Evolutionary conservation across 2,888 invertebrate genomes (phyloP).

Genomic region (Odontocolon sp.): DNA sequence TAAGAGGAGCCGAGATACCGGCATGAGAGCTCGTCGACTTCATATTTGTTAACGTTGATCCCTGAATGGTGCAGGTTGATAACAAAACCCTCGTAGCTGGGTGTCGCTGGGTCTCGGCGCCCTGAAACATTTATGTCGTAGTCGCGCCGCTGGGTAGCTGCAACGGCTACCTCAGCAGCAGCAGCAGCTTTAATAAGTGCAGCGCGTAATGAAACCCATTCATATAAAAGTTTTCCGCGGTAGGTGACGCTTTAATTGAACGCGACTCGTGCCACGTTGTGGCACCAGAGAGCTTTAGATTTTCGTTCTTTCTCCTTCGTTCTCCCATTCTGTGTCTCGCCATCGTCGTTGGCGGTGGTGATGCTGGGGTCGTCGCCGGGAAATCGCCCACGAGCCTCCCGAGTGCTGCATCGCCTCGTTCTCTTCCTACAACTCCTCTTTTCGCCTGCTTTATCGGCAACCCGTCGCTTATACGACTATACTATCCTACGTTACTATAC

Average conservation of each 20-base stretch:
- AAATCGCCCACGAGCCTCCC: conserved; percentile 33
- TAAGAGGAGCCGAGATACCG: not conserved
- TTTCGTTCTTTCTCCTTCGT: conserved; percentile 36
- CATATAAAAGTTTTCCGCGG: conserved; percentile 77
- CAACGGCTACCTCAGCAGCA: conserved; percentile 6
- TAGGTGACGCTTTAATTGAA: conserved; percentile 78
- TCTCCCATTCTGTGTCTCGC: conserved; percentile 6
- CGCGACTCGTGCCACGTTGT: conserved; percentile 63
- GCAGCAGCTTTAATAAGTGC: conserved; percentile 76
- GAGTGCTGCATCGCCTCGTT: conserved; percentile 1
- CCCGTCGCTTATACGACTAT: conserved; percentile 37
- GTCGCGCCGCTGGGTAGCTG: conserved; percentile 16
- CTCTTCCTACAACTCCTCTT: conserved; percentile 4
- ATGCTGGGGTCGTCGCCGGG: conserved; percentile 52
- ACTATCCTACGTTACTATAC: conserved; percentile 11
- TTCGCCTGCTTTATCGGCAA: conserved; percentile 36
- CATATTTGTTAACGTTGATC: conserved; percentile 50
- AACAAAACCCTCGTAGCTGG: conserved; percentile 68
- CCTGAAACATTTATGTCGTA: conserved; percentile 53
- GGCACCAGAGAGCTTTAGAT: conserved; percentile 30
- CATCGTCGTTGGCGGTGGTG: conserved; percentile 30
- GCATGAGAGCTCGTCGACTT: conserved; percentile 27
- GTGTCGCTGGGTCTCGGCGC: not conserved
- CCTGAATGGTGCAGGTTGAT: conserved; percentile 65
- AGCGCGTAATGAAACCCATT: conserved; percentile 79